phyloP scores from a whole-genome alignment of 2,797 vertebrate species.

The Tragelaphus oryx region DNA sequence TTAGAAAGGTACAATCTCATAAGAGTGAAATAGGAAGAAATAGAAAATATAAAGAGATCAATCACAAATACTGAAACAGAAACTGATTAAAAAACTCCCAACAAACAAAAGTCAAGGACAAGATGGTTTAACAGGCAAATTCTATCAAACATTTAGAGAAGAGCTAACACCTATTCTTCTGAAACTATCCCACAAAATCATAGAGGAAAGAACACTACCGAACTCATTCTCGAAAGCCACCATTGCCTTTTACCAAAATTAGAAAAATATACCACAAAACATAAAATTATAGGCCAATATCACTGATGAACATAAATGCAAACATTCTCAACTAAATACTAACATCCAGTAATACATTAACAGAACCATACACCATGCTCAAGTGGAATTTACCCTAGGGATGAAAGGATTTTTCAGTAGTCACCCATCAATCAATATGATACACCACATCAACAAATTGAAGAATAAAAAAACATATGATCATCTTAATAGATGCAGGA shows the following conservation, averaged over 20 bases:
- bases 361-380: not conserved
- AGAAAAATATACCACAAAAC: not conserved
- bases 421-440: not conserved
- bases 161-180: not conserved
- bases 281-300: not conserved
- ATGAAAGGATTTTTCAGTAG: not conserved
- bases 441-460: not conserved
- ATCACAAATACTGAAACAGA: not conserved
- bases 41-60: not conserved
- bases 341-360: not conserved
- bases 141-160: not conserved
- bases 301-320: not conserved
- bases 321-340: not conserved
- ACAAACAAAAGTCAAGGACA: not conserved
- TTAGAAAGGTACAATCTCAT: not conserved
- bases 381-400: not conserved
- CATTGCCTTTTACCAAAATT: not conserved
- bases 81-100: not conserved
- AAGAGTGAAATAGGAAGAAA: not conserved
- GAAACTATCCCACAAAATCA: not conserved
- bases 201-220: not conserved
- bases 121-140: not conserved
- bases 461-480: not conserved
- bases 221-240: not conserved
- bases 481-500: not conserved